Base-by-base conservation (phyloP, 2,888 invertebrate species). In the Halocaridina rubra region DNA sequence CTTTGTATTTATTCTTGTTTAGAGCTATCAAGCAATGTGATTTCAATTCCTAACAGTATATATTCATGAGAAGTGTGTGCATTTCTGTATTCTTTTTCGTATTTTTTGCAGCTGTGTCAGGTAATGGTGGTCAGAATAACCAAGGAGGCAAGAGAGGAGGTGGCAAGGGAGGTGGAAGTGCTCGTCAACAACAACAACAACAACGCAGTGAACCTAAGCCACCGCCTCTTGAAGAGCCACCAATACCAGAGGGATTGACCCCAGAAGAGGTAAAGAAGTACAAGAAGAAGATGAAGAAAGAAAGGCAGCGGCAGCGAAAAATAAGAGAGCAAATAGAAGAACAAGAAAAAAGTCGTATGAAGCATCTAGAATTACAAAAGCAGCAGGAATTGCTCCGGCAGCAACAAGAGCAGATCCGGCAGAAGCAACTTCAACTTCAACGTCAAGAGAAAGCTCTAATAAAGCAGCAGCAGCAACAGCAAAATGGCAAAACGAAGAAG, bases 221-320 rank as follows among this genome's bases (percentile, higher is more conserved):
- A 59, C 27, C 22, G 27, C 74, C 74, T 5, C n/a, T n/a, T n/a
- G 19, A 16, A 74, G 80, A 82, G 39, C 72, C 78, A 22, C 33
- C 64, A 53, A 79, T 86, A 19, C 86, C 86, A 32, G 86, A 86
- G 57, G 86, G 85, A 59, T 22, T 79, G 13, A 61, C 53, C 33
- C 77, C 81, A 22, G 84, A 86, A 32, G 86, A 85, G 57, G 77
- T 85, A 8, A 85, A 86, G 24, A 80, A 86, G 33, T 82, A 80
- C 19, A 86, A 84, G 81, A 87, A 88, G 75, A 80, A 80, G 39
- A 77, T 85, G 69, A 89, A 89, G 84, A 88, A 88, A 74, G 84
- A 88, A 53, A 77, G 85, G 22, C 87, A 88, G 80, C 59, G 80
- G 53, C 80, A 80, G 16, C 72, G 72, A 30, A 85, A 81, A 61